A percentile compares a stretch with the other conserved stretches of the same genome.
phyloP scores from a whole-genome alignment of 2,888 invertebrate species.

The Cryptops parisi region DNA sequence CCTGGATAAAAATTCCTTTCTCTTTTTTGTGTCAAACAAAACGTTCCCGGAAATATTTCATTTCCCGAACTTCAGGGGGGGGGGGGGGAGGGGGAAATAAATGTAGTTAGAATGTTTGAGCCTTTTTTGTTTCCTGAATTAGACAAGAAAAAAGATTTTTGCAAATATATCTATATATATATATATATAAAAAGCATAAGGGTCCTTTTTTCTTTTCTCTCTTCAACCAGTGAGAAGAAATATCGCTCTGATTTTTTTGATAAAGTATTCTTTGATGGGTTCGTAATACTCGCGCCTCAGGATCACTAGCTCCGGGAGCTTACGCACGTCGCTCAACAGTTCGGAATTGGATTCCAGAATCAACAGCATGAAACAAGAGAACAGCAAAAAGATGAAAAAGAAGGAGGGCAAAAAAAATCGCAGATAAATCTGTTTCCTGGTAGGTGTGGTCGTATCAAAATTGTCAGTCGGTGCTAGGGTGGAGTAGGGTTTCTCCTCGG shows the following conservation, averaged over 20 bases:
- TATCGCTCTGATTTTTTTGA: constrained; percentile 8
- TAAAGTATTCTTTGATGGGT: constrained; percentile 60
- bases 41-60: too few relatives aligned
- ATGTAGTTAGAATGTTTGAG: too few relatives aligned
- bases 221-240: too few relatives aligned
- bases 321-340: constrained; percentile 49
- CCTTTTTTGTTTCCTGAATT: too few relatives aligned
- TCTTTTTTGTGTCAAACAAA: too few relatives aligned
- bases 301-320: constrained; percentile 58
- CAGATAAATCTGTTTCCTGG: constrained; percentile 26
- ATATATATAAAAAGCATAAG: too few relatives aligned
- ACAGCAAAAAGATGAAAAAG: constrained; percentile 51
- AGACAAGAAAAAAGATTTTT: too few relatives aligned
- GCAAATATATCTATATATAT: too few relatives aligned
- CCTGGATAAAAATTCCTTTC: too few relatives aligned
- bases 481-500: constrained; percentile 5
- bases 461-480: constrained; percentile 10
- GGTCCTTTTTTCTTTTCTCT: too few relatives aligned
- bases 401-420: constrained; percentile 64
- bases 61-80: too few relatives aligned
- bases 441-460: background rate
- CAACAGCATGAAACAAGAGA: constrained; percentile 40
- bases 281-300: constrained; percentile 67
- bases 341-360: constrained; percentile 66
- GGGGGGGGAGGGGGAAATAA: too few relatives aligned